Percentiles rank a stretch among this genome's conserved stretches.
Evolutionary conservation across 2,888 invertebrate genomes (phyloP).

Genomic region (Agrilus cyanescens): DNA sequence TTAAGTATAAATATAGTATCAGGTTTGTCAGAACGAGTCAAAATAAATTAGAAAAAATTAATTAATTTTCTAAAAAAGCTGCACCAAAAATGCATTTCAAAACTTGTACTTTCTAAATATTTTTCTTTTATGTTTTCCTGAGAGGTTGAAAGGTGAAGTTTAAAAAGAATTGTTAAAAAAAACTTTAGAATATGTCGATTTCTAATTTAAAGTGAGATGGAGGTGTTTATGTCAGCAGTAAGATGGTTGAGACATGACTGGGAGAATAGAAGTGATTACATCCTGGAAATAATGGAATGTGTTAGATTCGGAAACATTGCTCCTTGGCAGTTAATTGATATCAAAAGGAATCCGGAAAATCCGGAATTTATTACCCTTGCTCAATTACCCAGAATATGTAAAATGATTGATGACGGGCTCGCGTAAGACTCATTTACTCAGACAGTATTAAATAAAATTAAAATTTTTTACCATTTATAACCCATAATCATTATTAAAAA

Average conservation of each 20-base stretch:
- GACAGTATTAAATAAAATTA: not conserved
- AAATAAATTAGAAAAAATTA: too few relatives aligned
- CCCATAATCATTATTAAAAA: too few relatives aligned
- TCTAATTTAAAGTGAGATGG: slow-evolving; percentile 46
- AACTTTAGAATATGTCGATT: too few relatives aligned
- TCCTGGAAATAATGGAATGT: slow-evolving; percentile 53
- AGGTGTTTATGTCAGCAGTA: slow-evolving; percentile 69
- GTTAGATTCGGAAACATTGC: slow-evolving; percentile 69
- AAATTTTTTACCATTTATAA: not conserved
- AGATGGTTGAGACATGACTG: slow-evolving; percentile 68
- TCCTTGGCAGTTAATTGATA: slow-evolving; percentile 69
- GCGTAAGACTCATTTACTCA: slow-evolving; percentile 43
- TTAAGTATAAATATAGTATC: too few relatives aligned
- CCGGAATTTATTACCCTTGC: slow-evolving; percentile 59
- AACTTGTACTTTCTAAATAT: too few relatives aligned
- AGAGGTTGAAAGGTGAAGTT: too few relatives aligned
- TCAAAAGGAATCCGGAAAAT: slow-evolving; percentile 61
- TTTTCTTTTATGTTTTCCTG: too few relatives aligned
- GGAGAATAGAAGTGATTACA: slow-evolving; percentile 44
- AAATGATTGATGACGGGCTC: slow-evolving; percentile 69
- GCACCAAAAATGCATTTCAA: too few relatives aligned
- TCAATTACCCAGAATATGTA: slow-evolving; percentile 54
- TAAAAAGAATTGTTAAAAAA: too few relatives aligned
- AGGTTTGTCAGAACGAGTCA: too few relatives aligned
- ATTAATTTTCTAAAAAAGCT: too few relatives aligned